These are phyloP conservation scores for Centropus bengalensis DNA, from an alignment of 2,113 vertebrate genomes.

Conservation along the genomic window DNA sequence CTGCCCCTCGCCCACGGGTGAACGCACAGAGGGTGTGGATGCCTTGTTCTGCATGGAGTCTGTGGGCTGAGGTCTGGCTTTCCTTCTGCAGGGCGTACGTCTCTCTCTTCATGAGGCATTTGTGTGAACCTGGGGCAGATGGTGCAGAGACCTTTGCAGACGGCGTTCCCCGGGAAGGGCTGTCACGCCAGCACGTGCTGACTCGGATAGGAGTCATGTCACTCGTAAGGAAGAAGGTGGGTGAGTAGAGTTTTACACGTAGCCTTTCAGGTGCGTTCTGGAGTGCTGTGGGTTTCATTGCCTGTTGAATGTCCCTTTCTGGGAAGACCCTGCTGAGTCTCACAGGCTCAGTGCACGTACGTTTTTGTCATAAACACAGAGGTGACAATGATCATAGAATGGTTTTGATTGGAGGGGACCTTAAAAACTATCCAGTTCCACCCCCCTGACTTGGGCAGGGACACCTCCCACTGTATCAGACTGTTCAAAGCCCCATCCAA, in stretches of 20 bases:
- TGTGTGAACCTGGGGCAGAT: conserved; percentile 94
- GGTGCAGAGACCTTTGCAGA: conserved; percentile 96
- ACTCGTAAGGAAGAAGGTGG: conserved; percentile 97
- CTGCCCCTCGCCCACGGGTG: fast-evolving
- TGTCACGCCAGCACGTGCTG: conserved; percentile 96
- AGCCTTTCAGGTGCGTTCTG: neutral
- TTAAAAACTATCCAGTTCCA: no score
- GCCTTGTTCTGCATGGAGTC: neutral
- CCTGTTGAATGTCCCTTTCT: neutral
- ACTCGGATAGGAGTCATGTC: conserved; percentile 98
- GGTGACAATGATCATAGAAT: neutral
- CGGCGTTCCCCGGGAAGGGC: conserved; percentile 92
- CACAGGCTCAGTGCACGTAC: fast-evolving
- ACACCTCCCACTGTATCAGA: no score
- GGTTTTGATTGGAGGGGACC: no score
- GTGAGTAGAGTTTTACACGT: conserved; percentile 17
- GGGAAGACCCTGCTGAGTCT: neutral
- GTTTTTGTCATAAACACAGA: fast-evolving
- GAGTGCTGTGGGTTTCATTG: fast-evolving
- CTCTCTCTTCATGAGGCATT: conserved; percentile 96
- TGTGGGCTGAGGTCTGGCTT: neutral
- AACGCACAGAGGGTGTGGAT: fast-evolving
- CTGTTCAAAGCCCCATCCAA: no score
- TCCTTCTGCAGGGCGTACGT: conserved; percentile 88
- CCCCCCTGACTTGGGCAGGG: no score